Base-by-base conservation (phyloP, 2,113 vertebrate genomes). In the Alexandromys fortis region DNA sequence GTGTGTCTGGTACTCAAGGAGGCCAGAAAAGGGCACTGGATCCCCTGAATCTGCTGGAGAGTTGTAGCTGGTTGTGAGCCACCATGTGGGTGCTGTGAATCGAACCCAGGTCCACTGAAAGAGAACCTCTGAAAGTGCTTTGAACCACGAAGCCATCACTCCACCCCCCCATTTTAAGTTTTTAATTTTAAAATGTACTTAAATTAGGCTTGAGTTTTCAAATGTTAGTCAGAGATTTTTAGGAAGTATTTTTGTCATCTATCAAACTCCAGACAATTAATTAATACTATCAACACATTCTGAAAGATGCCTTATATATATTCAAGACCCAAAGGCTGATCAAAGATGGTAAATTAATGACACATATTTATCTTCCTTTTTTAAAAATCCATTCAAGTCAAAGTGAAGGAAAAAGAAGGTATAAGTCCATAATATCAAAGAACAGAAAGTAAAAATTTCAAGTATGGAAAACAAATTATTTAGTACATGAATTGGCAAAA, bases 211-310 rank as follows among this genome's bases (percentile, higher is more conserved):
- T 86, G 35, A 82, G 52, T 92, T 92, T 93, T 82, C 58, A 68
- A 45, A 45, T 95, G 68, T 30, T 92, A 68, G 45, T 55, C 8
- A 94, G 42, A 91, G 47, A 91, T 70, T 93, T 98, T 95, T 49
- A 89, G 81, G 92, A 97, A 94, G 92, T 33, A 95, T 49, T 92
- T 75, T 95, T 68, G 88, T 90, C 90, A 92, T 85, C 42, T 47
- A 93, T 86, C 55, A 94, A 96, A 96, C 52, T 92, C 90, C 76
- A 88, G 90, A 96, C 87, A 93, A 93, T 96, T 96, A 96, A 88
- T 93, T 96, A 96, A 94, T 61, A 68, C 45, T 88, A 73, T 94
- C 85, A 95, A 92, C 81, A 92, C 76, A 93, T 82, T 94, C 79
- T 89, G 70, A 96, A 97, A 95, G 63, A 95, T 45, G 5, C 42